A percentile compares a stretch with the other conserved stretches of the same genome.
phyloP scores from a whole-genome alignment of 2,888 invertebrate species.

The Amiota mariae region DNA sequence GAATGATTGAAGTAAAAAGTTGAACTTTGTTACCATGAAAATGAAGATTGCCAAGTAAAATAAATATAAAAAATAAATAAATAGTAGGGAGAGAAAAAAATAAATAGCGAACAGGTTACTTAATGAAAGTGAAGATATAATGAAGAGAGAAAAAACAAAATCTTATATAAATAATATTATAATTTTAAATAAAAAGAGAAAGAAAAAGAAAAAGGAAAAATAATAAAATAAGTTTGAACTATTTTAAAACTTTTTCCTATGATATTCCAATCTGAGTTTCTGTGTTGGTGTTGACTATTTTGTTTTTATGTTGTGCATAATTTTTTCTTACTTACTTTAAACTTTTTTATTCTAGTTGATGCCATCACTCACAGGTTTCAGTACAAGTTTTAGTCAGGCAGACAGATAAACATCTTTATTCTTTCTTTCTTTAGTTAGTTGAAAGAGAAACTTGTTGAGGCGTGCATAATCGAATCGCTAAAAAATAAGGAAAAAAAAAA shows the following conservation, averaged over 20 bases:
- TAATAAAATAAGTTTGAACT: neutral
- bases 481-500: neutral
- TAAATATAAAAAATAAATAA: neutral
- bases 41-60: neutral
- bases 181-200: neutral
- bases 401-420: too few relatives aligned
- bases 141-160: neutral
- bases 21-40: slow-evolving; percentile 22
- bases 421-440: too few relatives aligned
- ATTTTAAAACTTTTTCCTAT: neutral
- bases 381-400: too few relatives aligned
- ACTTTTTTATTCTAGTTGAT: too few relatives aligned
- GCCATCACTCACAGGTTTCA: too few relatives aligned
- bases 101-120: slow-evolving; percentile 3
- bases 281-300: neutral
- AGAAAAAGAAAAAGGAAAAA: neutral
- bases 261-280: neutral
- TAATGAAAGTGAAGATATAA: slow-evolving; percentile 24
- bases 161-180: neutral
- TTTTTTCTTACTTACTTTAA: too few relatives aligned
- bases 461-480: neutral
- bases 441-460: slow-evolving; percentile 14
- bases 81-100: neutral
- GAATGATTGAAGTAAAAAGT: slow-evolving; percentile 40
- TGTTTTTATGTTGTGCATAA: neutral